Evolutionary conservation across 2,113 vertebrate species (phyloP).

Genomic region (Gallinago paraguaiae): DNA sequence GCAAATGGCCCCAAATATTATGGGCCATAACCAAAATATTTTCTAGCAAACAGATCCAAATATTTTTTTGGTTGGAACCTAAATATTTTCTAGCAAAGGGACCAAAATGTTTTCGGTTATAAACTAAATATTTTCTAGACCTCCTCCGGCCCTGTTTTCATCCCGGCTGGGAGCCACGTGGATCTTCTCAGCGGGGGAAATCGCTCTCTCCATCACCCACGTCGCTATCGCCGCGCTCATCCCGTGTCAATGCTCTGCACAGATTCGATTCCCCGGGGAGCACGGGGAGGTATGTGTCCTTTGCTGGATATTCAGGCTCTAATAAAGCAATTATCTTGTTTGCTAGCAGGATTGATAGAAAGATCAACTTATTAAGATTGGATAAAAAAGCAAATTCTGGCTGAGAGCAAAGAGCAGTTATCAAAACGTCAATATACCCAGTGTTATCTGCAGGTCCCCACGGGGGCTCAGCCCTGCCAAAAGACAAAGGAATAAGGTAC

Average conservation of each 20-base stretch:
- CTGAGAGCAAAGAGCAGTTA: background rate
- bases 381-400: background rate
- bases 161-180: background rate
- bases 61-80: background rate
- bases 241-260: background rate
- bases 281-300: background rate
- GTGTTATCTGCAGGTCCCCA: background rate
- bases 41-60: background rate
- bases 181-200: background rate
- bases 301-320: background rate
- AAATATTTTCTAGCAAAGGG: background rate
- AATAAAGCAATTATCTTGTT: background rate
- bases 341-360: slow-evolving; percentile 5
- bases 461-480: background rate
- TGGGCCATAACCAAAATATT: background rate
- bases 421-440: background rate
- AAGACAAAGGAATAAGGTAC: background rate
- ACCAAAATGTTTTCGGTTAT: background rate
- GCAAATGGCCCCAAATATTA: background rate
- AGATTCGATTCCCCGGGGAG: background rate
- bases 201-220: background rate
- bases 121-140: background rate
- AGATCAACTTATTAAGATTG: background rate
- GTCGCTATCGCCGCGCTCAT: rapidly evolving
- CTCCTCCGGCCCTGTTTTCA: background rate